These are phyloP conservation scores for Cotesia glomerata DNA, from an alignment of 1,140 invertebrate genomes.

Conservation along the genomic window DNA sequence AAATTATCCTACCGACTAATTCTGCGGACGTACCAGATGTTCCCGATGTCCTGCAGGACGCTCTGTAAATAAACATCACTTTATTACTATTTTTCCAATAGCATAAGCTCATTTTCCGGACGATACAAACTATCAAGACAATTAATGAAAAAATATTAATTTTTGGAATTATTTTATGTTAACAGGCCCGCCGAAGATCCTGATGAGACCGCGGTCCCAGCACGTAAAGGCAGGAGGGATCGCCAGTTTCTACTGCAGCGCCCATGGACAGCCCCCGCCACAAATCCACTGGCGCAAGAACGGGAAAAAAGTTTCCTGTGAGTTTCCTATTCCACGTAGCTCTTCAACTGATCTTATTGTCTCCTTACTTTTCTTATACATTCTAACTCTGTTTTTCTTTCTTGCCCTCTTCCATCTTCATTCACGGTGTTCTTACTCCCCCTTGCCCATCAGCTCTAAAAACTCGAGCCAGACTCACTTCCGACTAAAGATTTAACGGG, in stretches of 20 bases:
- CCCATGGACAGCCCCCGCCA: constrained; percentile 86
- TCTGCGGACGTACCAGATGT: constrained; percentile 40
- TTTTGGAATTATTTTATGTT: constrained; percentile 48
- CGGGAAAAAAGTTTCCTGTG: constrained; percentile 81
- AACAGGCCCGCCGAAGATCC: constrained; percentile 90
- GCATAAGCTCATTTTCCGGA: not conserved
- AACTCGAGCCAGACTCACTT: constrained; percentile 16
- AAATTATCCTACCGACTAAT: constrained; percentile 45
- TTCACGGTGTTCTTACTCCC: not conserved
- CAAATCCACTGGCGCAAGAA: constrained; percentile 91
- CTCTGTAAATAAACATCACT: constrained; percentile 49
- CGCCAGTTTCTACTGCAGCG: constrained; percentile 94
- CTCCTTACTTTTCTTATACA: constrained; percentile 20
- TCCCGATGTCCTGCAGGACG: constrained; percentile 39
- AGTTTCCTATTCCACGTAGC: constrained; percentile 53
- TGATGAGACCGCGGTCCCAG: constrained; percentile 83
- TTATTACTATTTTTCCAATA: constrained; percentile 38
- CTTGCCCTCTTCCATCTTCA: not conserved
- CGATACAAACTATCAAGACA: not conserved
- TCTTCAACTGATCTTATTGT: constrained; percentile 27
- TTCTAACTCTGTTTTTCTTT: constrained; percentile 14
- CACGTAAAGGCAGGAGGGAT: constrained; percentile 88
- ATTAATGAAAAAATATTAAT: not conserved
- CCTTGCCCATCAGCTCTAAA: not conserved
- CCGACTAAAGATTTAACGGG: constrained; percentile 10